A percentile compares a stretch with the other conserved stretches of the same genome.
These are phyloP conservation scores for Coelogynopora nodosa DNA, from an alignment of 2,888 invertebrate genomes.

Conservation along the genomic window DNA sequence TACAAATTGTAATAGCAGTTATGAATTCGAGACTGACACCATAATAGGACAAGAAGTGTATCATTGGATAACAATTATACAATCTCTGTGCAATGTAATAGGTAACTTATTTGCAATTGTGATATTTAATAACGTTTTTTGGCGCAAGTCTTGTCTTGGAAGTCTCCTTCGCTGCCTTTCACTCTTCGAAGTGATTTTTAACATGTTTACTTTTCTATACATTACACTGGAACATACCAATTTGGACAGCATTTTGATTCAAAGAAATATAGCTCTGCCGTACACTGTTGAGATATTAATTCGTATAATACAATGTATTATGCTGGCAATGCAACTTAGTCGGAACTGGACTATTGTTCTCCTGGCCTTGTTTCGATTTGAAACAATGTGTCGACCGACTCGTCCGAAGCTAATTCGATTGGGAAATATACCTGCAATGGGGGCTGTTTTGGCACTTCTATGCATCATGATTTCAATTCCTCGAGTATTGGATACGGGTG, in stretches of 20 bases:
- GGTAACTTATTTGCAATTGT: background rate
- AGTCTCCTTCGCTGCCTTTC: background rate
- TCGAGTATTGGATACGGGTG: background rate
- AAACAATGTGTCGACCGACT: background rate
- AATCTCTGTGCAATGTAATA: background rate
- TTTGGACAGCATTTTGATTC: background rate
- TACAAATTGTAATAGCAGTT: background rate
- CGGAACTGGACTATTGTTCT: background rate
- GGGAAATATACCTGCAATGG: background rate
- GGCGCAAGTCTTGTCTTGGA: background rate
- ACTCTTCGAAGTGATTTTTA: background rate
- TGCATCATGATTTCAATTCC: background rate
- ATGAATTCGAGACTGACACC: background rate
- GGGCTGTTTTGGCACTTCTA: background rate
- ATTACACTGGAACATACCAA: background rate
- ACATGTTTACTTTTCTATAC: background rate
- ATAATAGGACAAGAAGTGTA: background rate
- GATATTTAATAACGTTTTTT: background rate
- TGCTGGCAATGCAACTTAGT: background rate
- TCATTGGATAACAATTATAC: background rate
- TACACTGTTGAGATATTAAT: background rate
- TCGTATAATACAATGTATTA: background rate
- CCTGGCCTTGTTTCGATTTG: background rate
- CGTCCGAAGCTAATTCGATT: background rate
- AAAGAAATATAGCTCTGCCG: background rate